Evolutionary conservation across 2,888 invertebrate genomes (phyloP).

Genomic region (Achlya flavicornis): DNA sequence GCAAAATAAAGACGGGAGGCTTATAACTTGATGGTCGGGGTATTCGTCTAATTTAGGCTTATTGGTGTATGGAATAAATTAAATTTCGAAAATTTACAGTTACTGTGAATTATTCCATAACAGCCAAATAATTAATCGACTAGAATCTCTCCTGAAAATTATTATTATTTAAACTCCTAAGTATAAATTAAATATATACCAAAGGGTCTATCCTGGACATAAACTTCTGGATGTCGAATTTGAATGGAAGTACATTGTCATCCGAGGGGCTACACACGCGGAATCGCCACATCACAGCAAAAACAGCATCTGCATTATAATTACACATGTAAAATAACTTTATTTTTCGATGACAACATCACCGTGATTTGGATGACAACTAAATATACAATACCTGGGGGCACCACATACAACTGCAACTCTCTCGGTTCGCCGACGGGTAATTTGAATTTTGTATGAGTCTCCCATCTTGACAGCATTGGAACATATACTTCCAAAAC

Average conservation of each 20-base stretch:
- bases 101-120: too few species aligned
- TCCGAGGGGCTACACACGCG: slow-evolving; percentile 41
- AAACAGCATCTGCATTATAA: slow-evolving; percentile 57
- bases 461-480: slow-evolving; percentile 57
- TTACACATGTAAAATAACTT: neutral
- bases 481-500: slow-evolving; percentile 64
- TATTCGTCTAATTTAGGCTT: too few species aligned
- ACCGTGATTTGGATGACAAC: too few species aligned
- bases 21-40: too few species aligned
- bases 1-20: too few species aligned
- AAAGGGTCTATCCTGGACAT: slow-evolving; percentile 46
- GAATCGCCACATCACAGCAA: slow-evolving; percentile 69
- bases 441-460: slow-evolving; percentile 62
- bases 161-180: neutral
- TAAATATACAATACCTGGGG: slow-evolving; percentile 50
- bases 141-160: too few species aligned
- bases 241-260: slow-evolving; percentile 30
- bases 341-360: neutral
- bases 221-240: slow-evolving; percentile 54
- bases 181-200: slow-evolving; percentile 41
- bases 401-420: slow-evolving; percentile 39
- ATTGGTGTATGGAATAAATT: too few species aligned
- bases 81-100: too few species aligned
- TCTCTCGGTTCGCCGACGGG: slow-evolving; percentile 65
- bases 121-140: too few species aligned